A percentile compares a stretch with the other conserved stretches of the same genome.
Conservation (phyloP, 2,888 invertebrate species). For the Micropterix aruncella region DNA sequence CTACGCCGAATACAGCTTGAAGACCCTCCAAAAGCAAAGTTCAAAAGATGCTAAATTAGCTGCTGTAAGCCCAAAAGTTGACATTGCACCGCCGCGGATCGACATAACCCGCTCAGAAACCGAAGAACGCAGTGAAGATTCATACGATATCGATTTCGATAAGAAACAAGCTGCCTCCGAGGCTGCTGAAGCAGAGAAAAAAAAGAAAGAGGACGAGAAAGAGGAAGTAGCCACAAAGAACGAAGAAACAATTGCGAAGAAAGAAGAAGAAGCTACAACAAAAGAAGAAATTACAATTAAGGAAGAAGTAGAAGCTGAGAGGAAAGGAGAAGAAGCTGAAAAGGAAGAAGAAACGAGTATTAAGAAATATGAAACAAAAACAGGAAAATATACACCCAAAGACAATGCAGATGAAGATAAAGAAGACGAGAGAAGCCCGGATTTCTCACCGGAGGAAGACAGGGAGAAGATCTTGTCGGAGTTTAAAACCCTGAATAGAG, state of each 20-base stretch:
- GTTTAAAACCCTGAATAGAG: constrained; percentile 32
- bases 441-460: constrained; percentile 12
- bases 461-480: constrained; percentile 26
- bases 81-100: neutral
- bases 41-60: too few species aligned
- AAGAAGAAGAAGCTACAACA: neutral
- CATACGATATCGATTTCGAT: neutral
- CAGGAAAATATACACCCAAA: too few species aligned
- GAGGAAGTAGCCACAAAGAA: neutral
- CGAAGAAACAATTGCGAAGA: neutral
- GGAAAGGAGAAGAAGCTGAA: neutral
- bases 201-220: neutral
- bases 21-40: too few species aligned
- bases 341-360: neutral
- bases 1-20: neutral
- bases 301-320: constrained; percentile 7
- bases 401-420: constrained; percentile 1
- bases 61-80: neutral
- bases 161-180: constrained; percentile 15
- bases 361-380: too few species aligned
- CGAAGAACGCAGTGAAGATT: neutral
- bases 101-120: neutral
- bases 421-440: constrained; percentile 7
- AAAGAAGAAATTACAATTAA: constrained; percentile 18
- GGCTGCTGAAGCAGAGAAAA: constrained; percentile 12